A percentile compares a stretch with the other conserved stretches of the same genome.
Evolutionary conservation across 2,888 invertebrate genomes (phyloP).

Genomic region (Falcaria lacertinaria): DNA sequence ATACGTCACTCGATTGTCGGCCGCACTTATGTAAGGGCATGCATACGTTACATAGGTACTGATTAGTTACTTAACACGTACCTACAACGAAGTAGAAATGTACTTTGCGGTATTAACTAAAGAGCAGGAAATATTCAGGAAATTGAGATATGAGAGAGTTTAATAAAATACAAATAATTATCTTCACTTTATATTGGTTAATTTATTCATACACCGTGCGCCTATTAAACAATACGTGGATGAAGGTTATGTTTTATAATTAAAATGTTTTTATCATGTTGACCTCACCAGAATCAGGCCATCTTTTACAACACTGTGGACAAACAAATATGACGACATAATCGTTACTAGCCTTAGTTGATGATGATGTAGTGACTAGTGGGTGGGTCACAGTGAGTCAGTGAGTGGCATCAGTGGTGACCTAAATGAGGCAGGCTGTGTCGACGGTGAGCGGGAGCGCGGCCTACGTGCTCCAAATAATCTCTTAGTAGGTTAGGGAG

Average conservation of each 20-base stretch:
- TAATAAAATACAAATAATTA: no score
- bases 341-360: slow-evolving; percentile 41
- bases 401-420: slow-evolving; percentile 40
- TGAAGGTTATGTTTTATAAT: slow-evolving; percentile 19
- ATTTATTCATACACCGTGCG: neutral
- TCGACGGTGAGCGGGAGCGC: slow-evolving; percentile 51
- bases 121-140: no score
- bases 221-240: neutral
- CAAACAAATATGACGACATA: slow-evolving; percentile 26
- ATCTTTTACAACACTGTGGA: slow-evolving; percentile 8
- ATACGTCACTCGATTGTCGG: slow-evolving; percentile 15
- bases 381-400: slow-evolving; percentile 60
- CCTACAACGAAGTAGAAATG: neutral
- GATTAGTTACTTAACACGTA: neutral
- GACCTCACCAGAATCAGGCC: slow-evolving; percentile 16
- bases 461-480: slow-evolving; percentile 72
- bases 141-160: no score
- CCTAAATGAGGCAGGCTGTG: slow-evolving; percentile 68
- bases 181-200: no score
- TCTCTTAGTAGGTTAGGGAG: slow-evolving; percentile 72
- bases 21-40: slow-evolving; percentile 7
- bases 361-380: slow-evolving; percentile 50
- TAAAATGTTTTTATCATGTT: slow-evolving; percentile 22
- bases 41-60: neutral
- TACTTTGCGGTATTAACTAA: neutral